Percentiles rank a stretch among this genome's conserved stretches.
Conservation (phyloP, 2,113 vertebrate genomes). For the Balaeniceps rex region DNA sequence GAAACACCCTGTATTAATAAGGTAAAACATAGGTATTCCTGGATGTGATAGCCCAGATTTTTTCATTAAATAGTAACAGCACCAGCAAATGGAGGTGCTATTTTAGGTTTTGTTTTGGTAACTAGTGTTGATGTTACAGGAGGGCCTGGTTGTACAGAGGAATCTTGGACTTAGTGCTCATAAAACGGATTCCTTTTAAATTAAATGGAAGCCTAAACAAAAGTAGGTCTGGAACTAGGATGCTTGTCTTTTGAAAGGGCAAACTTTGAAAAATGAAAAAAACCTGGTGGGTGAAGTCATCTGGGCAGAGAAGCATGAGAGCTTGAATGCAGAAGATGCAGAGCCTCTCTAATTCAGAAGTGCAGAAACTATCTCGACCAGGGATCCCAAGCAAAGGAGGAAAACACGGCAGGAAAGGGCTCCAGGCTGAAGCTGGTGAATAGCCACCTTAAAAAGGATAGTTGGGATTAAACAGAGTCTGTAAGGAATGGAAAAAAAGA, state of each 20-base stretch:
- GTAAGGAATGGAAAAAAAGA: slow-evolving; percentile 47
- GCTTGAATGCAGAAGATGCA: not conserved
- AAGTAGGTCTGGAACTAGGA: slow-evolving; percentile 7
- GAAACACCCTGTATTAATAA: slow-evolving; percentile 10
- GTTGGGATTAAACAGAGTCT: not conserved
- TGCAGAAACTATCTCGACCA: not conserved
- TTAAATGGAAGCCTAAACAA: slow-evolving; percentile 56
- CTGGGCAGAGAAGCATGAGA: not conserved
- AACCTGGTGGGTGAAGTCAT: slow-evolving; percentile 1
- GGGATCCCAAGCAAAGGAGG: not conserved
- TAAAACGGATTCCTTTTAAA: slow-evolving; percentile 59
- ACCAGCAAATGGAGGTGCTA: slow-evolving; percentile 23
- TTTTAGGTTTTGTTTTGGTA: slow-evolving; percentile 63
- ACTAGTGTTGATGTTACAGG: slow-evolving; percentile 55
- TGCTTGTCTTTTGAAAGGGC: slow-evolving; percentile 47
- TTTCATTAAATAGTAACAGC: slow-evolving; percentile 25
- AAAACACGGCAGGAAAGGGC: not conserved
- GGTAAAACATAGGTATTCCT: slow-evolving; percentile 28
- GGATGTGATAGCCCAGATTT: slow-evolving; percentile 2
- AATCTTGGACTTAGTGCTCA: slow-evolving; percentile 28
- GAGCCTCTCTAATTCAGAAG: not conserved
- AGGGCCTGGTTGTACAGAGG: slow-evolving; percentile 16
- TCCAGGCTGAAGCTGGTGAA: not conserved
- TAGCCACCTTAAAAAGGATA: slow-evolving; percentile 33
- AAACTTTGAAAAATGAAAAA: slow-evolving; percentile 24